Evolutionary conservation across 2,888 invertebrate genomes (phyloP).

Genomic region (Zaprionus obscuricornis): DNA sequence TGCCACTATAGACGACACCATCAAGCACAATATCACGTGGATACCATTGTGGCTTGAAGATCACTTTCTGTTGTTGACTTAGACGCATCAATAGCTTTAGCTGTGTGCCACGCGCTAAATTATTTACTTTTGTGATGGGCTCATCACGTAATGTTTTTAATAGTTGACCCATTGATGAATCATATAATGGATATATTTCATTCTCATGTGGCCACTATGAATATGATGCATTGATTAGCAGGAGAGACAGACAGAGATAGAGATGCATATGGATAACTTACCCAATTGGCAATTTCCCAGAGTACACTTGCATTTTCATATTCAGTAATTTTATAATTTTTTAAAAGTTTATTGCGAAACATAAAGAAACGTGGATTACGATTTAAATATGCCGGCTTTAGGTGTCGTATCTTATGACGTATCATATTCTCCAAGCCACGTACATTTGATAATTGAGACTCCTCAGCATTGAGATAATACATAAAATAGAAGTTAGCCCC

Average conservation of each 20-base stretch:
- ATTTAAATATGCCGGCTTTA: constrained; percentile 82
- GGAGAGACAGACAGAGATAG: too few species aligned
- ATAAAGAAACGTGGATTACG: constrained; percentile 83
- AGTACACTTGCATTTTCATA: constrained; percentile 85
- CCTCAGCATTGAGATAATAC: constrained; percentile 82
- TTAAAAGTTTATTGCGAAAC: constrained; percentile 82
- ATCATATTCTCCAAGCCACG: constrained; percentile 82
- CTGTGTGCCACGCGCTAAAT: constrained; percentile 94
- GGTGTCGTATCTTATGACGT: constrained; percentile 80
- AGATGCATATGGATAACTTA: constrained; percentile 65
- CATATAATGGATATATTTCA: constrained; percentile 82
- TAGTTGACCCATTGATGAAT: constrained; percentile 86
- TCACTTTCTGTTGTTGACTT: constrained; percentile 90
- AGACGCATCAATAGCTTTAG: constrained; percentile 92
- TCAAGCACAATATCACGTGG: constrained; percentile 88
- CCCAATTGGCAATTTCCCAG: constrained; percentile 84
- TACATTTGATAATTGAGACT: constrained; percentile 83
- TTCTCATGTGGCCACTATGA: constrained; percentile 84
- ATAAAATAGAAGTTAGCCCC: constrained; percentile 83
- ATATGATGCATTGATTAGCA: too few species aligned
- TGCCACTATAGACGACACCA: constrained; percentile 94
- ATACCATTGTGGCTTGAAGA: constrained; percentile 97
- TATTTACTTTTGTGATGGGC: constrained; percentile 89
- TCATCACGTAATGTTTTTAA: constrained; percentile 87
- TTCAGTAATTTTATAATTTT: constrained; percentile 79